Base-by-base conservation (phyloP, 2,888 invertebrate genomes). In the Eremobia ochroleuca region DNA sequence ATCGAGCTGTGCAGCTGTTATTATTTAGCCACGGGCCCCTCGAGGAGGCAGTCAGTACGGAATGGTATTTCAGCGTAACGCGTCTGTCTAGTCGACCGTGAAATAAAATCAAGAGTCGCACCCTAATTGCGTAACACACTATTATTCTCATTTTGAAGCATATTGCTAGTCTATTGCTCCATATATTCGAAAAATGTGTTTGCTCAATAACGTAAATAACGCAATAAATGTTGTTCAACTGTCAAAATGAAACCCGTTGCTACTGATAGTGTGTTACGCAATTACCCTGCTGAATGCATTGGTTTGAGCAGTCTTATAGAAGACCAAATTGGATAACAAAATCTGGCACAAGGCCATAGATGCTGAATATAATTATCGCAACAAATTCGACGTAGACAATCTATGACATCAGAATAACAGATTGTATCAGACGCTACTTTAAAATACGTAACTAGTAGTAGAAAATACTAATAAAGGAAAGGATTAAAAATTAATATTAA, bases 321-420 rank as follows among this genome's bases (percentile, higher is more conserved):
- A 75, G 25, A 78, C n/a, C 31, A 43, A 79, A 52, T 66, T 66
- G n/a, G 34, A 66, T 34, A 37, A 21, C 15, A n/a, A 65, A 59
- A 13, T 79, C 58, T 82, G 76, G 76, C 79, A 66, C 28, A 37
- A 15, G 18, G 58, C 82, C 65, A 37, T n/a, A 28, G n/a, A 62
- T 34, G 9, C 28, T 43, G 31, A 58, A 76, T 21, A 58, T 64
- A 74, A n/a, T 40, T 55, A n/a, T 64, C 13, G 3, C 37, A 52
- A n/a, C 18, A 21, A 79, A 70, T 70, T 40, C 18, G 58, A 58
- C n/a, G 37, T 13, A 15, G 34, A 13, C 52, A 25, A 76, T 31
- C 40, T 46, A 25, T 58, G 79, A 28, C 25, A 43, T 8, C 21
- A 28, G 28, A 68, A 78, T 15, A 78, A 31, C 21, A 52, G 21